Base-by-base conservation (phyloP, 2,888 invertebrate species). In the Acleris laterana region DNA sequence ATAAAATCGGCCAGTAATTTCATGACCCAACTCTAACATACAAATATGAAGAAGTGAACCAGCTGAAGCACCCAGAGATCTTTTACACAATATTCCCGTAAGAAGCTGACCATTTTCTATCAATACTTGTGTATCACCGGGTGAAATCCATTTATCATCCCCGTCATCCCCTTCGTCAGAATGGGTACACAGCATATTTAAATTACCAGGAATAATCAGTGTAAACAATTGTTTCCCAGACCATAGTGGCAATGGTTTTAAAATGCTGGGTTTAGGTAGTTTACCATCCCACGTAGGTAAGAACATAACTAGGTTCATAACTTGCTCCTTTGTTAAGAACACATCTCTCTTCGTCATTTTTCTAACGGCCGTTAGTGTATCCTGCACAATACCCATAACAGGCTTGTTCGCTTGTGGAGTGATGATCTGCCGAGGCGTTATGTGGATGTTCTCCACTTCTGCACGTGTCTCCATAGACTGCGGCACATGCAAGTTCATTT, bases 301-400 rank as follows among this genome's bases (percentile, higher is more conserved):
- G 83, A 98, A 98, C 99, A 99, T 99, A 9, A 99, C 94, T 62
- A 99, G 94, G 86, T 99, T 99, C 99, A 99, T 99, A 94, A 99
- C 97, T 89, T 99, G 98, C 81, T 98, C 98, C 85, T 98, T 98
- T 68, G 99, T 98, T 5, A 99, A 95, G 81, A 99, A 99, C 0
- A 99, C 98, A 88, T 99, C 99, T 70, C 99, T 94, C 84, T 99
- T 99, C 1, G 99, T 99, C 99, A 99, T 99, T 93, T 99, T 99
- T 67, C 99, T 94, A 1, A 99, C 99, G 64, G 99, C 99, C 42
- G 99, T 99, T 25, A 99, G 90, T 0, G 99, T 99, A 83, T 99
- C 99, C 86, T 97, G 99, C 80, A 99, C 99, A 94, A 99, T 99
- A 94, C 99, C 99, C 99, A 99, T 99, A 74, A 99, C 99, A 42